Percentiles rank a stretch among this genome's conserved stretches.
phyloP scores from a whole-genome alignment of 2,888 invertebrate species.

The Azorinus chamasolen region DNA sequence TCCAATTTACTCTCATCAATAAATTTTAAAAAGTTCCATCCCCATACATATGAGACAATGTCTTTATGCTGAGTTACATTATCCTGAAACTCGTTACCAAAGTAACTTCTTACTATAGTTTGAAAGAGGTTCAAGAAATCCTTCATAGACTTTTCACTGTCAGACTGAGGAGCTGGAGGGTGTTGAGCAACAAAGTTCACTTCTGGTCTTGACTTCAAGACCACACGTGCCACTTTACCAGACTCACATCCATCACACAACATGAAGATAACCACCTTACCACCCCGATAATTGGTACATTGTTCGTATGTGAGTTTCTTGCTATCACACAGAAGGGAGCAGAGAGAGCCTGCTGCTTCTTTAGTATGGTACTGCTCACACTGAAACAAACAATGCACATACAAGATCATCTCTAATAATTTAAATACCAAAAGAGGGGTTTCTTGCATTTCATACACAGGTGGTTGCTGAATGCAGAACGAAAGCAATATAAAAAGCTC shows the following conservation, averaged over 20 bases:
- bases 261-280: conserved; percentile 87
- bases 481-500: too few species aligned
- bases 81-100: conserved; percentile 12
- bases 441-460: too few species aligned
- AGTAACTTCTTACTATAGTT: neutral
- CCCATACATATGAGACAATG: conserved; percentile 63
- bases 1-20: conserved; percentile 20
- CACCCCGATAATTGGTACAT: conserved; percentile 89
- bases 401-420: too few species aligned
- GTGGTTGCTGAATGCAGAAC: too few species aligned
- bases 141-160: neutral
- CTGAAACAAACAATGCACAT: conserved; percentile 64
- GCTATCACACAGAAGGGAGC: conserved; percentile 89
- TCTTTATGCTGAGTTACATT: conserved; percentile 42
- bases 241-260: conserved; percentile 62
- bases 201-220: conserved; percentile 68
- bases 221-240: conserved; percentile 57
- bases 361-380: conserved; percentile 87
- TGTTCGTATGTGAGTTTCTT: conserved; percentile 88
- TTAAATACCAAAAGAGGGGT: too few species aligned
- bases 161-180: neutral
- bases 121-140: neutral
- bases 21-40: conserved; percentile 49
- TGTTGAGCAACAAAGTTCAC: conserved; percentile 14
- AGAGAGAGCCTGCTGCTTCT: conserved; percentile 89